Conservation (phyloP, 2,113 vertebrate genomes). For the Mungos mungo region DNA sequence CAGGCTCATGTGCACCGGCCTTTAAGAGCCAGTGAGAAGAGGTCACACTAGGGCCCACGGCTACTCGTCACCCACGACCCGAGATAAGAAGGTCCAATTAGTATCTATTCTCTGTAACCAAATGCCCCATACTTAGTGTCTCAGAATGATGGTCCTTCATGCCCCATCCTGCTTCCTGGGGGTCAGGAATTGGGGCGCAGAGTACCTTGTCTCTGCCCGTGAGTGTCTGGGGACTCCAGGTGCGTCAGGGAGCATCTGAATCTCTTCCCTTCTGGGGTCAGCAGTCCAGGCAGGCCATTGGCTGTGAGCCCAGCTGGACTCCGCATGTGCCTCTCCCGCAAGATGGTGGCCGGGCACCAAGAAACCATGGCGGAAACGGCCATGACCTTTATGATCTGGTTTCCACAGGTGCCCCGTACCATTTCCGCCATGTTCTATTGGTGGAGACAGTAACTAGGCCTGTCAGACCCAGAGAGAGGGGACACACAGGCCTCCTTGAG, state of each 20-base stretch:
- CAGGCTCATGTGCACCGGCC: fast-evolving
- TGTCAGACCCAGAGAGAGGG: neutral
- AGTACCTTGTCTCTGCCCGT: fast-evolving
- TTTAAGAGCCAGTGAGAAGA: neutral
- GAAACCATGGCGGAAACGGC: neutral
- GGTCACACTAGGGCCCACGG: fast-evolving
- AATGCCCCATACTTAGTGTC: neutral
- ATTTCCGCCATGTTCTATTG: fast-evolving
- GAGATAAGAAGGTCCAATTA: neutral
- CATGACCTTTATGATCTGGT: neutral
- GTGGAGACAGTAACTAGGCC: neutral
- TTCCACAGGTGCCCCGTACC: fast-evolving
- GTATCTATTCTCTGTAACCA: neutral
- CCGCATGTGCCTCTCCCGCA: neutral
- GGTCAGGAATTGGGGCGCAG: neutral
- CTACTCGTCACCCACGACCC: neutral
- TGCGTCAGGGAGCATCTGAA: neutral
- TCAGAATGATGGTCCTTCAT: neutral
- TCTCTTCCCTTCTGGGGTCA: neutral
- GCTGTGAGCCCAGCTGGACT: too few relatives aligned
- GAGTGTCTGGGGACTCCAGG: fast-evolving
- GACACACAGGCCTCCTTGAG: too few relatives aligned
- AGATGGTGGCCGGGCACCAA: fast-evolving
- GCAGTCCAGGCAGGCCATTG: fast-evolving
- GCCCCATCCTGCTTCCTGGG: fast-evolving